A percentile compares a stretch with the other conserved stretches of the same genome.
Conservation (phyloP, 2,113 vertebrate species). For the Dipodomys stephensi region DNA sequence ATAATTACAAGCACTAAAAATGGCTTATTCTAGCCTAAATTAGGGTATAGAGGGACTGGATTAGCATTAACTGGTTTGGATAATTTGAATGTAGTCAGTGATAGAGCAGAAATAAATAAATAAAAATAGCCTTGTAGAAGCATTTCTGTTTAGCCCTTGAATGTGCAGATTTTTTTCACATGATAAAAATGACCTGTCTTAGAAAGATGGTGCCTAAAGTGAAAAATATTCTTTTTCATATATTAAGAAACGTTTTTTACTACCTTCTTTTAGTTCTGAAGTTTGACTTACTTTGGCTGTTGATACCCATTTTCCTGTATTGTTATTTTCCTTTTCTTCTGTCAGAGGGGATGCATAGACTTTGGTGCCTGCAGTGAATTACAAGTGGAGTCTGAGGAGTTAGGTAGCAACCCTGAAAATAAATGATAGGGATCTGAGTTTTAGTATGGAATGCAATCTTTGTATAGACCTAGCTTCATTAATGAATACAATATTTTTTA, state of each 20-base stretch:
- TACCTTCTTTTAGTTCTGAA: slow-evolving; percentile 1
- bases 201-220: background rate
- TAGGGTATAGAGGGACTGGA: background rate
- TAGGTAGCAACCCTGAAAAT: background rate
- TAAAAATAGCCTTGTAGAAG: background rate
- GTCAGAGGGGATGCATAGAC: background rate
- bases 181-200: slow-evolving; percentile 1
- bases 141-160: slow-evolving; percentile 24
- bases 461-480: slow-evolving; percentile 3
- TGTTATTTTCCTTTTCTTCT: background rate
- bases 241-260: background rate
- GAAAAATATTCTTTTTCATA: background rate
- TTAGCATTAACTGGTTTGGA: slow-evolving; percentile 9
- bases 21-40: slow-evolving; percentile 6
- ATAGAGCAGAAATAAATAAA: slow-evolving; percentile 38
- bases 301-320: background rate
- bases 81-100: slow-evolving; percentile 7
- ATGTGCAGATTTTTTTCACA: background rate
- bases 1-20: slow-evolving; percentile 10
- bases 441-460: slow-evolving; percentile 14
- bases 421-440: background rate
- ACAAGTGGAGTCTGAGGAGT: slow-evolving; percentile 17
- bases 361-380: slow-evolving; percentile 31
- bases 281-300: background rate
- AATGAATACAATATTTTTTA: slow-evolving; percentile 30